phyloP scores from a whole-genome alignment of 2,888 invertebrate species.

The Stenotaenia linearis region DNA sequence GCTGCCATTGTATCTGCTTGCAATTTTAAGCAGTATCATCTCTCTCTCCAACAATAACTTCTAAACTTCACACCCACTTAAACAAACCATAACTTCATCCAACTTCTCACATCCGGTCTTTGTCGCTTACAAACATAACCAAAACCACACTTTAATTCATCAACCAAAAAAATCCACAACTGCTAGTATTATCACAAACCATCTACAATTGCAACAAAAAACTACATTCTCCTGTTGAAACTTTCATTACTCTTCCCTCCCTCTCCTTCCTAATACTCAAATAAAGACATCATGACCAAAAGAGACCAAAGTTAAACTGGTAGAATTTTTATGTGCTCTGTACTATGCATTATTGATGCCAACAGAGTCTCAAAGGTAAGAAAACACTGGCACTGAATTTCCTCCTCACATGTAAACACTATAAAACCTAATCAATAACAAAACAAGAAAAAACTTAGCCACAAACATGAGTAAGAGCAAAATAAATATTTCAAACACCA shows the following conservation, averaged over 20 bases:
- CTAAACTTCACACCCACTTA: too few relatives aligned
- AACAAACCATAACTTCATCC: too few relatives aligned
- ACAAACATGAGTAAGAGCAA: neutral
- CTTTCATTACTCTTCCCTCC: neutral
- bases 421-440: neutral
- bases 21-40: too few relatives aligned
- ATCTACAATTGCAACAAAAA: too few relatives aligned
- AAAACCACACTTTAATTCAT: too few relatives aligned
- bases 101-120: too few relatives aligned
- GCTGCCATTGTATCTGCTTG: too few relatives aligned
- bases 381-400: neutral
- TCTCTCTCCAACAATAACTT: too few relatives aligned
- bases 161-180: too few relatives aligned
- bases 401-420: neutral
- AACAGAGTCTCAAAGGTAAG: neutral
- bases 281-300: neutral
- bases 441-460: neutral
- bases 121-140: too few relatives aligned
- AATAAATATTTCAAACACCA: neutral
- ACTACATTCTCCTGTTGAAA: neutral
- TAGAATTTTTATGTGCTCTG: constrained; percentile 2
- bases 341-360: neutral
- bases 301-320: neutral
- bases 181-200: too few relatives aligned
- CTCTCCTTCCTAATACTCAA: neutral